phyloP scores from a whole-genome alignment of 1,140 invertebrate genomes.

The Parapsyche elsis region DNA sequence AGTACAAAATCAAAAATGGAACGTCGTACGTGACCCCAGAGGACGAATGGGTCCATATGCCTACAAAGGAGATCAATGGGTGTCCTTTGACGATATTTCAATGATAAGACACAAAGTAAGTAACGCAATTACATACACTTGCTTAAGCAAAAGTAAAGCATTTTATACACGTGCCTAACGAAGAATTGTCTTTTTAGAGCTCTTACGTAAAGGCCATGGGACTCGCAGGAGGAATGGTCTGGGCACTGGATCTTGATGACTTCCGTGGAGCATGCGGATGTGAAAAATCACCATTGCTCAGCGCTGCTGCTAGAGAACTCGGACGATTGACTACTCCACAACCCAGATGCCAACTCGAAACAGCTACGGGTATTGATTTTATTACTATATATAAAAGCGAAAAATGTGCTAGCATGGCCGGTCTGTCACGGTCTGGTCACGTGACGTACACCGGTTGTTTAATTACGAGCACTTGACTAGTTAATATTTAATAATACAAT shows the following conservation, averaged over 20 bases:
- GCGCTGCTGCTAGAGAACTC: conserved; percentile 72
- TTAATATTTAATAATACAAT: too few relatives aligned
- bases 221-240: conserved; percentile 87
- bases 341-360: conserved; percentile 59
- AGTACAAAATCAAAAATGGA: conserved; percentile 74
- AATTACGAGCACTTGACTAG: not conserved
- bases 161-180: not conserved
- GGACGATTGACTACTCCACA: conserved; percentile 55
- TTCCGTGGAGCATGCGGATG: conserved; percentile 82
- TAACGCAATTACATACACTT: too few relatives aligned
- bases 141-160: too few relatives aligned
- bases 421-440: not conserved
- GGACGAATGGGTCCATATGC: conserved; percentile 83
- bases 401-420: not conserved
- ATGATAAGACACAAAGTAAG: conserved; percentile 75
- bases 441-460: not conserved
- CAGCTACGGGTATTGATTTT: conserved; percentile 37
- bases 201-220: conserved; percentile 80
- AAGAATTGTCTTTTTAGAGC: conserved; percentile 61
- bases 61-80: conserved; percentile 82
- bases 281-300: conserved; percentile 82
- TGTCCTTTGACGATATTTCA: conserved; percentile 83
- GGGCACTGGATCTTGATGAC: conserved; percentile 82
- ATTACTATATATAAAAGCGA: conserved; percentile 29
- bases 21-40: conserved; percentile 73